A percentile compares a stretch with the other conserved stretches of the same genome.
Conservation (phyloP, 1,140 invertebrate genomes). For the Neocloeon triangulifer region DNA sequence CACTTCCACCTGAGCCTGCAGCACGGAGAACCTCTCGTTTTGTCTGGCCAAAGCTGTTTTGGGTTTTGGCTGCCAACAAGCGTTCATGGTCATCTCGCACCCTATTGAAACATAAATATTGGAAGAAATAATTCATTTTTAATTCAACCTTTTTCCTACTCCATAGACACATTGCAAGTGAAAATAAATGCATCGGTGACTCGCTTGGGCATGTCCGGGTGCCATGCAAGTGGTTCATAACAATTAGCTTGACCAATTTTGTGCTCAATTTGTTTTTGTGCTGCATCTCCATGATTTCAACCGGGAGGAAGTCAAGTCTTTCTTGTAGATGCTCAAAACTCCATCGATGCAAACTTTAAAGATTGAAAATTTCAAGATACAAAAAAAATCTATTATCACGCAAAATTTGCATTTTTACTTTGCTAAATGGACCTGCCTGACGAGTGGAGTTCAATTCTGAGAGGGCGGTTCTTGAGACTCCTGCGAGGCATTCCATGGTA, state of each 20-base stretch:
- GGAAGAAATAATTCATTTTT: slow-evolving; percentile 5
- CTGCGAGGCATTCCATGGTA: slow-evolving; percentile 52
- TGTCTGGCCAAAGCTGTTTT: too few relatives aligned
- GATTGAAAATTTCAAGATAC: neutral
- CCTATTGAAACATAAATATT: slow-evolving; percentile 31
- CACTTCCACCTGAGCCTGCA: slow-evolving; percentile 47
- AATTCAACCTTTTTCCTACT: slow-evolving; percentile 99
- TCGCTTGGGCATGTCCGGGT: slow-evolving; percentile 98
- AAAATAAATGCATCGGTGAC: slow-evolving; percentile 87
- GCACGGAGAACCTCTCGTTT: slow-evolving; percentile 19
- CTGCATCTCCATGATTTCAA: slow-evolving; percentile 98
- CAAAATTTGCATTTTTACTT: too few relatives aligned
- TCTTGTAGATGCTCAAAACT: slow-evolving; percentile 16
- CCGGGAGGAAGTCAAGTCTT: slow-evolving; percentile 86
- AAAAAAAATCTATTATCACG: neutral
- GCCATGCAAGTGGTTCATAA: slow-evolving; percentile 90
- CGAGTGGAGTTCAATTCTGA: slow-evolving; percentile 80
- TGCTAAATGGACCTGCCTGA: slow-evolving; percentile 73
- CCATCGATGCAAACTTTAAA: slow-evolving; percentile 13
- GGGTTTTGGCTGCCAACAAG: too few relatives aligned
- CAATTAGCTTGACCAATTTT: slow-evolving; percentile 65
- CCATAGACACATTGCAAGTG: slow-evolving; percentile 93
- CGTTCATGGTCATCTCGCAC: too few relatives aligned
- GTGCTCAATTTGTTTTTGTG: slow-evolving; percentile 93
- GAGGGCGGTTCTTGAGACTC: slow-evolving; percentile 73